Evolutionary conservation across 2,888 invertebrate species (phyloP).

Genomic region (Eustalomyia histrio): DNA sequence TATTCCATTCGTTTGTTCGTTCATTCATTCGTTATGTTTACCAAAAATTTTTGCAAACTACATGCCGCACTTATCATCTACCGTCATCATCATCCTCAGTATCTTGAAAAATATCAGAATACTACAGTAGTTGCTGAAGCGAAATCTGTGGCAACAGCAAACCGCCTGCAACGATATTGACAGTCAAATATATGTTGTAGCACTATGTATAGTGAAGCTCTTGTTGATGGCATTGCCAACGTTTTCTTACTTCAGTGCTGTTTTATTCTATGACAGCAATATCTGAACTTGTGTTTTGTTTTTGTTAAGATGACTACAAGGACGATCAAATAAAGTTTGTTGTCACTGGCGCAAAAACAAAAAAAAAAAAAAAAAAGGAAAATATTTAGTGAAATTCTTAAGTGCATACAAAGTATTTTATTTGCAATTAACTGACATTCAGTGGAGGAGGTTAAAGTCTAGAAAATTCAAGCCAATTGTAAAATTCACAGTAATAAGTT

Average conservation of each 20-base stretch:
- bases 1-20: constrained; percentile 10
- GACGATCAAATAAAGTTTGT: constrained; percentile 1
- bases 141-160: constrained; percentile 44
- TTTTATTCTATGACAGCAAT: neutral
- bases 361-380: neutral
- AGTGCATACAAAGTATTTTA: constrained; percentile 29
- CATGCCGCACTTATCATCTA: neutral
- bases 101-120: constrained; percentile 10
- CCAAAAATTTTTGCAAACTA: constrained; percentile 9
- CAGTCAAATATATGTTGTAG: constrained; percentile 20
- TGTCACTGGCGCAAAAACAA: neutral
- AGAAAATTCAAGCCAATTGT: constrained; percentile 25
- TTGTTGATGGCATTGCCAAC: neutral
- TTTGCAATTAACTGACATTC: constrained; percentile 50
- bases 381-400: constrained; percentile 37
- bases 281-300: neutral
- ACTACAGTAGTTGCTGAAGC: constrained; percentile 48
- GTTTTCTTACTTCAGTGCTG: neutral
- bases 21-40: constrained; percentile 31
- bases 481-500: constrained; percentile 5
- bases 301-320: constrained; percentile 7
- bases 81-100: neutral
- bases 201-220: neutral
- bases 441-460: constrained; percentile 19
- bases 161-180: constrained; percentile 21